phyloP scores from a whole-genome alignment of 2,113 vertebrate genomes.

The Tetrax tetrax region DNA sequence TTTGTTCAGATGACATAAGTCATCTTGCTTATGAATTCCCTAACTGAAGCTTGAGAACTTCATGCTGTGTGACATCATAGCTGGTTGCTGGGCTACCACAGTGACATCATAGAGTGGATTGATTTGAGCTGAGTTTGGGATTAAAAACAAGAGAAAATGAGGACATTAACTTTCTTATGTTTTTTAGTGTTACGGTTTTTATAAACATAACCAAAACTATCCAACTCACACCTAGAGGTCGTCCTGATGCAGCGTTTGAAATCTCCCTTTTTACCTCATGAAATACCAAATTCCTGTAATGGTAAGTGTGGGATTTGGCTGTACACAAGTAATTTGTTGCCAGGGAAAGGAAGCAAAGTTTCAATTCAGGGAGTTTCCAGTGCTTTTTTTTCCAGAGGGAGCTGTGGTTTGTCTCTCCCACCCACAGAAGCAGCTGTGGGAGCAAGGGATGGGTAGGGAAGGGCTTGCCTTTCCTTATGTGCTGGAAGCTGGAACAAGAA shows the following conservation, averaged over 20 bases:
- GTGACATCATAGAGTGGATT: background rate
- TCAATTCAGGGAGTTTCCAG: conserved; percentile 63
- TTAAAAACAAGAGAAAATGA: background rate
- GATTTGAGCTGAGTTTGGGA: background rate
- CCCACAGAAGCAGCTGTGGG: conserved; percentile 56
- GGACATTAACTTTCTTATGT: background rate
- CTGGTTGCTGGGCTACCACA: background rate
- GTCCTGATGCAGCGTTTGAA: background rate
- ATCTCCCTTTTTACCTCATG: background rate
- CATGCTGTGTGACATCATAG: background rate
- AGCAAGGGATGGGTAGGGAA: conserved; percentile 36
- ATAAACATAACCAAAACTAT: background rate
- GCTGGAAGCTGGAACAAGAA: conserved; percentile 15
- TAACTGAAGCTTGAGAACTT: background rate
- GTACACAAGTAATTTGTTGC: background rate
- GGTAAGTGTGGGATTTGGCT: conserved; percentile 50
- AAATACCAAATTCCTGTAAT: background rate
- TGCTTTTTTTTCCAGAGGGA: conserved; percentile 24
- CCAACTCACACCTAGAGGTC: conserved; percentile 15
- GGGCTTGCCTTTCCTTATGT: conserved; percentile 27
- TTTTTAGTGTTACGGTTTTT: background rate
- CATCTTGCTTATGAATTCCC: background rate
- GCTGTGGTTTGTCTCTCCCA: conserved; percentile 58
- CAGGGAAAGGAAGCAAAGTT: conserved; percentile 43
- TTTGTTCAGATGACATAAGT: background rate